These are phyloP conservation scores for Hydra vulgaris DNA, from an alignment of 30 jellyfish, hydroid and myxozoan species.

Conservation along the genomic window DNA sequence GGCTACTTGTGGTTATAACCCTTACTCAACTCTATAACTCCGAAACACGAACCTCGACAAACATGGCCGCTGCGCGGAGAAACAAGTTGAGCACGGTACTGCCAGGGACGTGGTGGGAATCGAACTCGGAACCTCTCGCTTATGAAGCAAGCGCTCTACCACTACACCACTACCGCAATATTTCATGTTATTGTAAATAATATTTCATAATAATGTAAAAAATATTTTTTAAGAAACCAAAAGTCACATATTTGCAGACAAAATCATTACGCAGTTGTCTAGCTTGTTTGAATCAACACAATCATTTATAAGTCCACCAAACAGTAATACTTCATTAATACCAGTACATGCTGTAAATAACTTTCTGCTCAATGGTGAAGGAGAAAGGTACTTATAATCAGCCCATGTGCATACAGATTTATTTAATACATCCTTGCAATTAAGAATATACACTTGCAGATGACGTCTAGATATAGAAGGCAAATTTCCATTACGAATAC, in stretches of 20 bases:
- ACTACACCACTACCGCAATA: too few species aligned
- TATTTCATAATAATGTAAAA: neutral
- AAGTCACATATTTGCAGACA: constrained; percentile 16
- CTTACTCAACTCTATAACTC: too few species aligned
- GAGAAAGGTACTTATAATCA: constrained; percentile 24
- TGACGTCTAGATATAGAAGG: constrained; percentile 25
- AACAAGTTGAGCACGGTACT: too few species aligned
- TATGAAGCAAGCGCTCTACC: too few species aligned
- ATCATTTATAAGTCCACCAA: constrained; percentile 61
- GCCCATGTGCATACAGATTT: constrained; percentile 36
- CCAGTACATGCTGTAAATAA: constrained; percentile 47
- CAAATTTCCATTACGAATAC: constrained; percentile 18
- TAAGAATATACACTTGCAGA: constrained; percentile 67
- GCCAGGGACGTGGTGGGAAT: too few species aligned
- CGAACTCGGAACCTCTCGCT: too few species aligned
- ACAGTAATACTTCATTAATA: constrained; percentile 54
- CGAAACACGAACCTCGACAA: too few species aligned
- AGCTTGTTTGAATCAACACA: constrained; percentile 1
- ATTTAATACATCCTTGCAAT: constrained; percentile 12
- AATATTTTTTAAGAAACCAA: neutral
- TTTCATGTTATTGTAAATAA: too few species aligned
- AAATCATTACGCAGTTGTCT: constrained; percentile 13
- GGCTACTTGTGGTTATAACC: too few species aligned
- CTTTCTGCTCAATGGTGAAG: constrained; percentile 59
- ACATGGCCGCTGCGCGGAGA: too few species aligned